These are phyloP conservation scores for Lycocerus yunnanus DNA, from an alignment of 2,888 invertebrate species.

Conservation along the genomic window DNA sequence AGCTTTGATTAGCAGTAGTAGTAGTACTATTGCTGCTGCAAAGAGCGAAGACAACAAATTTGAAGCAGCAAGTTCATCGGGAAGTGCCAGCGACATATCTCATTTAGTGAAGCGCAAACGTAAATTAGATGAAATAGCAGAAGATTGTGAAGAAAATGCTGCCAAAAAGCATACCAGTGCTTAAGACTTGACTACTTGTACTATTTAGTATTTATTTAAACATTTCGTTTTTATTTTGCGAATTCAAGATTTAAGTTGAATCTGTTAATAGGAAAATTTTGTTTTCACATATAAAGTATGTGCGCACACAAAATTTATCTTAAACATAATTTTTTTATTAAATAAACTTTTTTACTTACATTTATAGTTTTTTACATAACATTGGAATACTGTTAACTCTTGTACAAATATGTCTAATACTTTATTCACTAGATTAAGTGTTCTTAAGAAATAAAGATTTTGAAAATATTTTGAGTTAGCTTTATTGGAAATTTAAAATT, in stretches of 20 bases:
- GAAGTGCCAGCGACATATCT: slow-evolving; percentile 74
- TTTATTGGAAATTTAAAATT: not conserved
- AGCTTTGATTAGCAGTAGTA: not conserved
- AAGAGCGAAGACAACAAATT: slow-evolving; percentile 17
- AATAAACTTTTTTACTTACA: not conserved
- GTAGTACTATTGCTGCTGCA: slow-evolving; percentile 1
- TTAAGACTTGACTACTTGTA: not conserved
- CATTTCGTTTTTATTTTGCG: not conserved
- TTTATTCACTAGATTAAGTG: not conserved
- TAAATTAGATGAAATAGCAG: slow-evolving; percentile 67
- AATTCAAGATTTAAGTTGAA: not conserved
- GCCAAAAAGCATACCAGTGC: slow-evolving; percentile 62
- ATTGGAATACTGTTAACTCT: not conserved
- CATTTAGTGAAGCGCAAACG: slow-evolving; percentile 81
- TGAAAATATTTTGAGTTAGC: not conserved
- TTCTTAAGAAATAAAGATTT: not conserved
- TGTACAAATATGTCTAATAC: not conserved
- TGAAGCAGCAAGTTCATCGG: slow-evolving; percentile 29
- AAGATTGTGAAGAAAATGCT: slow-evolving; percentile 56
- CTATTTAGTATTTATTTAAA: not conserved
- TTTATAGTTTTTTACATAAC: not conserved
- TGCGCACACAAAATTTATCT: not conserved
- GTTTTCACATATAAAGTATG: not conserved
- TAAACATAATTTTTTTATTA: not conserved
- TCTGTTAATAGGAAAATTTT: not conserved